Percentiles rank a stretch among this genome's conserved stretches.
phyloP scores from a whole-genome alignment of 2,113 vertebrate species.

The Prietella phreatophila region DNA sequence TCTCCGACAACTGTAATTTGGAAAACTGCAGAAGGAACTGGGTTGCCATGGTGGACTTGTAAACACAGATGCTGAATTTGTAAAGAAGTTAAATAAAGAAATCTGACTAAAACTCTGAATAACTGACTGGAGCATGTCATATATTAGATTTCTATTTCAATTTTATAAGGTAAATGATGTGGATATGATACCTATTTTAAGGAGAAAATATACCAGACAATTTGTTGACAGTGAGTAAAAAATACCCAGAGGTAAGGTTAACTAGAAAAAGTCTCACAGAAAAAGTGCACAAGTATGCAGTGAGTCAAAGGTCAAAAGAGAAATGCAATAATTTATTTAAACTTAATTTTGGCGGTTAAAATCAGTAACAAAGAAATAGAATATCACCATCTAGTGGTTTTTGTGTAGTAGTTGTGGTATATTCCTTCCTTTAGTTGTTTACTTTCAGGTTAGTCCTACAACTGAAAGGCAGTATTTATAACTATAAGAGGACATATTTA shows the following conservation, averaged over 20 bases:
- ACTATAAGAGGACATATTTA: background rate
- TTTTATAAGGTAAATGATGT: background rate
- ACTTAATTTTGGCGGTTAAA: background rate
- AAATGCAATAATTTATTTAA: background rate
- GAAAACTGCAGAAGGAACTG: background rate
- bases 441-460: background rate
- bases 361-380: background rate
- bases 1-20: background rate
- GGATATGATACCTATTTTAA: background rate
- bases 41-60: background rate
- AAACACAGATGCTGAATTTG: background rate
- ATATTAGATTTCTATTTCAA: background rate
- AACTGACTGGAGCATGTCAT: background rate
- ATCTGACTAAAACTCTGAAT: background rate
- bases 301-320: background rate
- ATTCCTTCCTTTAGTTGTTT: background rate
- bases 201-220: background rate
- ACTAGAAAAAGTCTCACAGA: background rate
- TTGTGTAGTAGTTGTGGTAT: background rate
- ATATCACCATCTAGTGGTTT: conserved; percentile 48
- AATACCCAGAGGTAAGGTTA: background rate
- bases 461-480: background rate
- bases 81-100: background rate
- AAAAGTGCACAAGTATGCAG: background rate
- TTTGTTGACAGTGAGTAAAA: background rate